Base-by-base conservation (phyloP, 2,113 vertebrate species). In the Eonycteris spelaea region DNA sequence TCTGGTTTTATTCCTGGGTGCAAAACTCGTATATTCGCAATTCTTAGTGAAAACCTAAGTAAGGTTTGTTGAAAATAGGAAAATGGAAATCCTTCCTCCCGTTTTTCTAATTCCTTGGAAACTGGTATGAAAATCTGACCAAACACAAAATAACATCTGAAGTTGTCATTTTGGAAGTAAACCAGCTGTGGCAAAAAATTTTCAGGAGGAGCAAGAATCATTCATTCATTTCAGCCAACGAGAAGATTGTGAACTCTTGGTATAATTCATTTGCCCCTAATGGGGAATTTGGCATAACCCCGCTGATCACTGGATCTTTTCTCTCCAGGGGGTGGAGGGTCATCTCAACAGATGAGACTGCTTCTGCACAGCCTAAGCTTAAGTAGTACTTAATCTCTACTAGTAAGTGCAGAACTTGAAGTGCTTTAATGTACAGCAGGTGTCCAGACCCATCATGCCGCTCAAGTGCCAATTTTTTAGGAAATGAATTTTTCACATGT, bases 41-140 rank as follows among this genome's bases (percentile, higher is more conserved):
- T 38, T 7, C 48, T 94, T 28, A 67, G 28, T 78, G 51, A 90
- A 90, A 94, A 59, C 1, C 24, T 79, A 57, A 21, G 40, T 13
- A 26, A 86, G 40, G 48, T 7, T 78, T 33, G 1, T 86, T 15
- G 6, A 61, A 35, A 94, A 92, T 38, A 28, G n/a, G 16, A 40
- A 75, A 65, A 8, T 14, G 0, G 8, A 91, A 28, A 33, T 84
- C 74, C 11, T 28, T 45, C 9, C 26, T n/a, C 3, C 1, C n/a
- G 68, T 77, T 82, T 5, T 40, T 9, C 30, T 19, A 75, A 30
- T 22, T 86, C 67, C 97, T 67, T 68, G 48, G 73, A 95, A 33
- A 3, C 26, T 86, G 75, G 16, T 95, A 87, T 95, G 33, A 86
- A 53, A 86, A 80, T 55, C 78, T 15, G 84, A n/a, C 30, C n/a